Conservation (phyloP, 1,140 invertebrate genomes). For the Psix sp. region DNA sequence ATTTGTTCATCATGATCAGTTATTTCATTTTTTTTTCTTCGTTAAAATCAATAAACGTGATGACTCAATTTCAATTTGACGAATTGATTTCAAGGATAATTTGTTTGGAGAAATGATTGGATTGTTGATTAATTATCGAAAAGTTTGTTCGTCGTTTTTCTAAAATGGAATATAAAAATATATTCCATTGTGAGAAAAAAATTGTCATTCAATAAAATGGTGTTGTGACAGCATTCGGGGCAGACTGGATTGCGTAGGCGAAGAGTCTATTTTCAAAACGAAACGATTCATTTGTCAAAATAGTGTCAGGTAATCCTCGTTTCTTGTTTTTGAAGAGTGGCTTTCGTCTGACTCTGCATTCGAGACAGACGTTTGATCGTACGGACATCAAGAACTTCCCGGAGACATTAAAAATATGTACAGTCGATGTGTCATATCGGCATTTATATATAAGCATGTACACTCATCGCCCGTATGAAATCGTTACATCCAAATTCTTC, state of each 20-base stretch:
- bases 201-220: conserved; percentile 29
- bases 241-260: conserved; percentile 39
- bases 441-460: too few species aligned
- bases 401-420: conserved; percentile 49
- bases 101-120: too few species aligned
- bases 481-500: neutral
- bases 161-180: too few species aligned
- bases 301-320: conserved; percentile 58
- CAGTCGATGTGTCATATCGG: conserved; percentile 38
- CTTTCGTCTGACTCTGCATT: conserved; percentile 42
- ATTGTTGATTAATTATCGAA: too few species aligned
- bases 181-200: too few species aligned
- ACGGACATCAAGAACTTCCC: conserved; percentile 49
- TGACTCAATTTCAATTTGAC: too few species aligned
- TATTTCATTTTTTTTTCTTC: too few species aligned
- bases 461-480: neutral
- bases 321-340: conserved; percentile 58
- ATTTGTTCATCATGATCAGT: too few species aligned
- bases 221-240: conserved; percentile 39
- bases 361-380: conserved; percentile 58
- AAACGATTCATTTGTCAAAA: conserved; percentile 61
- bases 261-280: conserved; percentile 50
- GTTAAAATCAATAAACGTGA: too few species aligned
- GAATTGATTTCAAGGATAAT: too few species aligned
- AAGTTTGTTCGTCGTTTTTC: too few species aligned